These are phyloP conservation scores for Eupithecia exiguata DNA, from an alignment of 2,888 invertebrate species.

Conservation along the genomic window DNA sequence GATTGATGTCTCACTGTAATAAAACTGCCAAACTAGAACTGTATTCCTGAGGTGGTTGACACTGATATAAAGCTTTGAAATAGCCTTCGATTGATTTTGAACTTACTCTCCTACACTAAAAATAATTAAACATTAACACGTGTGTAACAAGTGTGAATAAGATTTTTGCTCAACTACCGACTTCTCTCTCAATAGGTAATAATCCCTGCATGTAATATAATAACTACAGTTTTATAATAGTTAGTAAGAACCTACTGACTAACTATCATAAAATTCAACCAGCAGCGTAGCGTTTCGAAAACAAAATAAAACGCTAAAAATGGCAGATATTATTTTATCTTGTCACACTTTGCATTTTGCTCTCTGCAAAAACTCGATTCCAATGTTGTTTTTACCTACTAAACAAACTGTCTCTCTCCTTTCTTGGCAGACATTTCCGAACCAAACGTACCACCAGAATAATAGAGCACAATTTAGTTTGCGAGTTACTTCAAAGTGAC, in stretches of 20 bases:
- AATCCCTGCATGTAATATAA: too few species aligned
- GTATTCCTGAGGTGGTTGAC: neutral
- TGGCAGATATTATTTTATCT: neutral
- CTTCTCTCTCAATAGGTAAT: neutral
- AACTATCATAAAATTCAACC: neutral
- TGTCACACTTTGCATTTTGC: neutral
- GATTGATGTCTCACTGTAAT: slow-evolving; percentile 22
- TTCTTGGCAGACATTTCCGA: neutral
- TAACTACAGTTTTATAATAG: too few species aligned
- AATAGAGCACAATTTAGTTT: slow-evolving; percentile 16
- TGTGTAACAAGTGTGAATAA: neutral
- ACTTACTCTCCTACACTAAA: neutral
- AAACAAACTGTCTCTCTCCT: neutral
- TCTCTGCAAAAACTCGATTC: neutral
- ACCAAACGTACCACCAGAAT: neutral
- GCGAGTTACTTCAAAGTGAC: slow-evolving; percentile 20
- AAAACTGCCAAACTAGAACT: neutral
- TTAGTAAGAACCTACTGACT: neutral
- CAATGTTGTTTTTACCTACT: neutral
- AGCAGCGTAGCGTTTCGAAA: neutral
- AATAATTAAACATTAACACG: too few species aligned
- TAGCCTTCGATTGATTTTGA: neutral
- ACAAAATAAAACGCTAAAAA: neutral
- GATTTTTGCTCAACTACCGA: neutral
- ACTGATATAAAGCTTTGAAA: neutral